Conservation (phyloP, 2,113 vertebrate genomes). For the Cranoglanis bouderius region DNA sequence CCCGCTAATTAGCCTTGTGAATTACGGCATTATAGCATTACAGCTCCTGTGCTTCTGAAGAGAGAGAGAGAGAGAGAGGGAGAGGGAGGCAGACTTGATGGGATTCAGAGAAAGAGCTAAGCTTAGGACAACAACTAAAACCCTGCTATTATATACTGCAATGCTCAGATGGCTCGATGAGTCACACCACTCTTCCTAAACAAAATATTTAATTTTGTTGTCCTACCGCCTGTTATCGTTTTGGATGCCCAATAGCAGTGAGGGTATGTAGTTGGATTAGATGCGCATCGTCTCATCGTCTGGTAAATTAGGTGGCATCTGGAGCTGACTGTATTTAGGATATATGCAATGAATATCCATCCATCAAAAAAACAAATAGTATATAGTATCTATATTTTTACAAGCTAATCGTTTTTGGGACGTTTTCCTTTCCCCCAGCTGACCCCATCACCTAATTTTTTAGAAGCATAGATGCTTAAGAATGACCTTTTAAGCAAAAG, state of each 20-base stretch:
- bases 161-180: slow-evolving; percentile 8
- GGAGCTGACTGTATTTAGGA: not conserved
- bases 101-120: slow-evolving; percentile 3
- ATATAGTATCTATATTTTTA: not conserved
- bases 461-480: not conserved
- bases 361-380: not conserved
- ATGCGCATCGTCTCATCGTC: not conserved
- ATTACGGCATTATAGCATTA: slow-evolving; percentile 27
- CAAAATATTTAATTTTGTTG: not conserved
- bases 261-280: slow-evolving; percentile 30
- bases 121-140: slow-evolving; percentile 13
- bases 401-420: not conserved
- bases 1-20: slow-evolving; percentile 52
- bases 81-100: slow-evolving; percentile 10
- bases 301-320: slow-evolving; percentile 30
- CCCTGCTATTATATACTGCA: not conserved
- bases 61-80: too few species aligned
- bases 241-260: not conserved
- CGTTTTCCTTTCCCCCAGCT: too few species aligned
- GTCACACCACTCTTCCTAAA: slow-evolving; percentile 5
- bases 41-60: not conserved
- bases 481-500: not conserved
- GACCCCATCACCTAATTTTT: not conserved
- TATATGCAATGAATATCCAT: not conserved
- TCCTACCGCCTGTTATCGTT: not conserved